Evolutionary conservation across 2,797 vertebrate genomes (phyloP).

Genomic region (Protonibea diacanthus): DNA sequence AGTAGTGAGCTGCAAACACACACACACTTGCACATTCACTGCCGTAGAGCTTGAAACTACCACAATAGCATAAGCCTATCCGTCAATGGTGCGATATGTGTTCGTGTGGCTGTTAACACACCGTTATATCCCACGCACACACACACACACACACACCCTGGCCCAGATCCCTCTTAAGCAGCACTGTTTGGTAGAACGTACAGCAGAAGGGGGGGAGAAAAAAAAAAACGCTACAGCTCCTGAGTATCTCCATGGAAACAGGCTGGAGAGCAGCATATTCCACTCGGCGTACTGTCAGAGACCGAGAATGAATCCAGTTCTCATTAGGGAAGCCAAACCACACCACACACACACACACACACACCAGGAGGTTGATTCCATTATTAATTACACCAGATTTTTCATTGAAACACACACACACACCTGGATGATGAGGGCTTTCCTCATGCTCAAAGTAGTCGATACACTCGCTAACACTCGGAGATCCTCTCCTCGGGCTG

Average conservation of each 20-base stretch:
- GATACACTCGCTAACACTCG: conserved; percentile 18
- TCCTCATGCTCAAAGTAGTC: conserved; percentile 49
- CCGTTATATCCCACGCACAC: conserved; percentile 51
- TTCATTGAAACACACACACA: conserved; percentile 43
- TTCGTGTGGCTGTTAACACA: conserved; percentile 55
- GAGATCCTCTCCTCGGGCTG: conserved; percentile 22
- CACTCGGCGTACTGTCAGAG: conserved; percentile 80
- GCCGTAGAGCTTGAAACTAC: conserved; percentile 34
- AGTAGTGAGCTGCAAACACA: conserved; percentile 18
- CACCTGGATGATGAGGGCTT: conserved; percentile 74
- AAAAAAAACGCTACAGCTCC: conserved; percentile 77
- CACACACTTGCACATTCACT: conserved; percentile 35
- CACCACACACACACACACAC: conserved; percentile 60
- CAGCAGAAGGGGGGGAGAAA: conserved; percentile 62
- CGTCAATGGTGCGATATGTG: conserved; percentile 53
- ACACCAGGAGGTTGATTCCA: conserved; percentile 71
- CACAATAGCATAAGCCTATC: conserved; percentile 57
- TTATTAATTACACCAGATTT: conserved; percentile 74
- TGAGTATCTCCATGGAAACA: conserved; percentile 89
- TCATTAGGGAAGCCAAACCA: conserved; percentile 79
- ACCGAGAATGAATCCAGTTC: conserved; percentile 80
- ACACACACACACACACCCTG: conserved; percentile 57
- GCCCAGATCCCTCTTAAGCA: conserved; percentile 78
- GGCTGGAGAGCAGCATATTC: conserved; percentile 85
- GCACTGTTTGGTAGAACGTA: conserved; percentile 77